Percentiles rank a stretch among this genome's conserved stretches.
Evolutionary conservation across 1,140 invertebrate species (phyloP).

Genomic region (Drosophila sturtevanti): DNA sequence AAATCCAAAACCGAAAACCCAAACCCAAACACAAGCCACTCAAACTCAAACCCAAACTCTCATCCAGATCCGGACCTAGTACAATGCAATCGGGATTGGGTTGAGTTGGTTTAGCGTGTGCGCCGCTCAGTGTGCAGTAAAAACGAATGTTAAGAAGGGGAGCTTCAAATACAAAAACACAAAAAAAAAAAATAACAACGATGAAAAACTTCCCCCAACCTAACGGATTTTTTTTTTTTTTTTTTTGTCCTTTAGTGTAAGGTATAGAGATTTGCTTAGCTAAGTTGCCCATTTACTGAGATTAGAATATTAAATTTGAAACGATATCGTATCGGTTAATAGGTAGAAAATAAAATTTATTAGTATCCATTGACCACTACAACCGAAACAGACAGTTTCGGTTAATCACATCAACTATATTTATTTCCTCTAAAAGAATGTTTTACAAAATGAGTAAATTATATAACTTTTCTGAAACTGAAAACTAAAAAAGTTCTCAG

Average conservation of each 20-base stretch:
- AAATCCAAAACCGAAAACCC: conserved; percentile 24
- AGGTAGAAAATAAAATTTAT: too few relatives aligned
- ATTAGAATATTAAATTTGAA: neutral
- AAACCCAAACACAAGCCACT: conserved; percentile 18
- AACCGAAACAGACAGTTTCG: too few relatives aligned
- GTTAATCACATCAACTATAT: too few relatives aligned
- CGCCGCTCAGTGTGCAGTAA: conserved; percentile 56
- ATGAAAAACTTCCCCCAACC: neutral
- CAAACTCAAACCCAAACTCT: conserved; percentile 12
- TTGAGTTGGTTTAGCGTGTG: conserved; percentile 1
- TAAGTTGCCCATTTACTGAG: neutral
- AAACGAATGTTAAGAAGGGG: conserved; percentile 65
- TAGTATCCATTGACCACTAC: too few relatives aligned
- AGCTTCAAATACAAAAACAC: neutral
- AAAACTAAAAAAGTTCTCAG: too few relatives aligned
- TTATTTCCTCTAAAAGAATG: too few relatives aligned
- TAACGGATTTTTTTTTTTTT: neutral
- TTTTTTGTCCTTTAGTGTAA: neutral
- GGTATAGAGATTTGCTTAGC: neutral
- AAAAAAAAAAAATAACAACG: conserved; percentile 12
- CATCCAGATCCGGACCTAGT: conserved; percentile 29
- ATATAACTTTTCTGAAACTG: too few relatives aligned
- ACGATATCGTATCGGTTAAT: neutral
- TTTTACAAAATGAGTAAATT: too few relatives aligned
- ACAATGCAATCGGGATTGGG: conserved; percentile 34